Evolutionary conservation across 2,797 vertebrate genomes (phyloP), one percentile per base, ranked within the genome.

Genomic region (Petrocephalus schoutedeni): DNA sequence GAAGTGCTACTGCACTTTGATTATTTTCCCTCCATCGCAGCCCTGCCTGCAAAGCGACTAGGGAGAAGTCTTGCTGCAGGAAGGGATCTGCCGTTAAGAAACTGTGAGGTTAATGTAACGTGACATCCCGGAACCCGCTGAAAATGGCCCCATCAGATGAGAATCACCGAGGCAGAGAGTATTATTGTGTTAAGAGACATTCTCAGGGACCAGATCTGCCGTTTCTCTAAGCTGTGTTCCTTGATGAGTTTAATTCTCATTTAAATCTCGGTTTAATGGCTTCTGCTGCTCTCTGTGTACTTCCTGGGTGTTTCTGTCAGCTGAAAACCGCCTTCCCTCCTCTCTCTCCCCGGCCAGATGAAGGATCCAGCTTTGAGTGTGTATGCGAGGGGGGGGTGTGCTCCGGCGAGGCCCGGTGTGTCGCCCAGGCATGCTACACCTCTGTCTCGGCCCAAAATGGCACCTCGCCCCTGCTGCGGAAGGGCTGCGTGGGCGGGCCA

Each of bases 401-500:
- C 28, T 97, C 91, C 53, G 95, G 93, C 0, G 96, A 96, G 51
- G 94, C 94, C 19, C 97, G 96, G n/a, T 99, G 98, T 93, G 93
- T 94, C 87, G 98, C 98, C 86, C 97, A 97, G 91, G 97, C 98
- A 77, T 99, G 98, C 89, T 99, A 99, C 89, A 96, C 98, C 0
- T 98, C 98, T 1, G 93, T 98, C 89, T 97, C 96, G 21, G 95
- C 97, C 89, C 98, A 95, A 0, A 95, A 96, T 0, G 97, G 97
- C 16, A 41, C 36, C 45, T 94, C 94, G 28, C 94, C 93, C 23
- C 94, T 98, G 21, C 97, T 96, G 93, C 98, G 99, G 94, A 99
- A 99, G 74, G 98, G 98, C 92, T 99, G 98, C 94, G 98, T 99
- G 92, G 0, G 98, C 98, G 91, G 98, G 99, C 90, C 96, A 97